phyloP scores from a whole-genome alignment of 2,113 vertebrate species.

The Saguinus imperator region DNA sequence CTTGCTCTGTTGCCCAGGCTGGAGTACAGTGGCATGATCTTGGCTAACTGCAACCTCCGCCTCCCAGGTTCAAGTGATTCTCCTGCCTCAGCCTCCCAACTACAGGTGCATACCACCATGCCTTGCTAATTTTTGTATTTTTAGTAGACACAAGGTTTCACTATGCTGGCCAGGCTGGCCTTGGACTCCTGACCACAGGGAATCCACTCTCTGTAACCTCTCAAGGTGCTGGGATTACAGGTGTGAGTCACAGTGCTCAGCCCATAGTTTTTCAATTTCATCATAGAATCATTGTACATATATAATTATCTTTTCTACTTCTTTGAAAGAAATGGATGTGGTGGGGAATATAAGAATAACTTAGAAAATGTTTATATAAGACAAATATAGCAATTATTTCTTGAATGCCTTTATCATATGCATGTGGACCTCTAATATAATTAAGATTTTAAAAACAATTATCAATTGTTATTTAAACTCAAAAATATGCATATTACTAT shows the following conservation, averaged over 20 bases:
- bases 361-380: not conserved
- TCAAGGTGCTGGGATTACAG: too few species aligned
- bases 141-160: too few species aligned
- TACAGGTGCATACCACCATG: too few species aligned
- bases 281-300: not conserved
- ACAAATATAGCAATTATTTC: not conserved
- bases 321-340: not conserved
- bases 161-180: too few species aligned
- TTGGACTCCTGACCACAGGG: too few species aligned
- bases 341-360: not conserved
- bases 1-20: too few species aligned
- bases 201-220: fast-evolving
- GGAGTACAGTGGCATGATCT: too few species aligned
- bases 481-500: not conserved
- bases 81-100: too few species aligned
- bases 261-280: not conserved
- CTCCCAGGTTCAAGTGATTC: too few species aligned
- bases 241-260: too few species aligned
- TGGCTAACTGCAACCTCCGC: too few species aligned
- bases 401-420: not conserved
- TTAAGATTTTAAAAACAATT: not conserved
- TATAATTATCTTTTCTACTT: not conserved
- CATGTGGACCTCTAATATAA: not conserved
- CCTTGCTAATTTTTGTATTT: too few species aligned
- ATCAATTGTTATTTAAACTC: not conserved